Base-by-base conservation (phyloP, 2,797 vertebrate species). In the Sylvilagus floridanus region DNA sequence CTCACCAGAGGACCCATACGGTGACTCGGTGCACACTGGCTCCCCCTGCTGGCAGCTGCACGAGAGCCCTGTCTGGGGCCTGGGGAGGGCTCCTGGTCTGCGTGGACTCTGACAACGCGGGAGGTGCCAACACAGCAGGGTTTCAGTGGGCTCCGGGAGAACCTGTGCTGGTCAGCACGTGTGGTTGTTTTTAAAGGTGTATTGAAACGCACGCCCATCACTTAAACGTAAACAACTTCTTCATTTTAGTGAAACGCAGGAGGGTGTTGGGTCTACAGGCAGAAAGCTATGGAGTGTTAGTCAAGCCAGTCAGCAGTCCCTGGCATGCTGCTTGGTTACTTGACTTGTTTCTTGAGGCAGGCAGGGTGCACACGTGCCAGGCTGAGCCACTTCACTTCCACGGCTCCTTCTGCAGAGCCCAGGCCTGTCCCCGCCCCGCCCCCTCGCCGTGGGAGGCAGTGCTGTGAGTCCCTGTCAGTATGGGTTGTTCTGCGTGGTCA, bases 331-430 rank as follows among this genome's bases (percentile, higher is more conserved):
- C 83, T 75, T 32, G 28, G 35, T 37, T 9, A 4, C 63, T 57
- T 50, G 21, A 21, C 35, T 52, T 81, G 1, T 88, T 79, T 73
- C 63, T 32, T 19, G 52, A 84, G 42, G 52, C 37, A 16, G 12
- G 22, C 0, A n/a, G 16, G 19, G 19, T 57, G 7, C 5, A 0
- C n/a, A 1, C n/a, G 52, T 62, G 19, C 5, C 2, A 54, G 37
- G 13, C 79, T 9, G 30, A 8, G 37, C 54, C 63, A n/a, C 17
- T 24, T 50, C 63, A n/a, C 17, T 24, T 50, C 32, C 7, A 0
- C 5, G 3, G 62, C 69, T 60, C 54, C 71, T 22, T 32, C 17
- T 11, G 0, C 28, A 9, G 83, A n/a, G 17, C 54, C 0, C 13
- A 83, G 62, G 35, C 66, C 42, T 22, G 4, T 21, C 63, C 62